Base-by-base conservation (phyloP, 2,113 vertebrate species). In the Genyomyrus donnyi region DNA sequence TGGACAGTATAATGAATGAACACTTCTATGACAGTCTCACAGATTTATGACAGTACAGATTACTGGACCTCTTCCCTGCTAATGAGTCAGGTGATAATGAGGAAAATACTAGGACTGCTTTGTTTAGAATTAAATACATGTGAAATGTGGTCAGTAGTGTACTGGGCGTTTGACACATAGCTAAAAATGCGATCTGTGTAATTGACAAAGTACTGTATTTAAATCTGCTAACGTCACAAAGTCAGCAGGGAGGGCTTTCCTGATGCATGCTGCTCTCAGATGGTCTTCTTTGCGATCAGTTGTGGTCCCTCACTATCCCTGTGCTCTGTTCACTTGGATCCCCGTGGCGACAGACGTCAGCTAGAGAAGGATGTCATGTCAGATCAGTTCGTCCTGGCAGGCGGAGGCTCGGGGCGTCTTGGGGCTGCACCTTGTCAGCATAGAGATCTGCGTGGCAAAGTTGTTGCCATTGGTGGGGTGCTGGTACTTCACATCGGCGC, bases 391-490 rank as follows among this genome's bases (percentile, higher is more conserved):
- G 0, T 98, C 97, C 90, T 97, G 97, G 93, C 96, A 97, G 56
- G 94, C 91, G 21, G 97, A 99, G 19, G 95, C 95, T 45, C 97
- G 96, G 27, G 94, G 95, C 0, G 96, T 95, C 19, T 95, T 93
- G 0, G 98, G 98, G 88, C 98, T 99, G 94, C 95, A 96, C 87
- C 97, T 98, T 89, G 97, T 97, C 92, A 98, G 93, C 97, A 99
- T 97, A 90, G 97, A 98, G 91, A 99, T 98, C 94, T 99, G 98
- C 2, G 98, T 99, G 95, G 96, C 98, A 94, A 97, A 98, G 91
- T 98, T 99, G 93, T 96, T 97, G n/a, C 97, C 97, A 0, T 96
- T 98, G 5, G 96, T 97, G 0, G 97, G 97, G 89, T 98, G 97
- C 89, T 98, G 97, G 91, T 98, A 97, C 92, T 98, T 98, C 77